Base-by-base conservation (phyloP, 2,797 vertebrate genomes). In the Poeciliopsis infans region DNA sequence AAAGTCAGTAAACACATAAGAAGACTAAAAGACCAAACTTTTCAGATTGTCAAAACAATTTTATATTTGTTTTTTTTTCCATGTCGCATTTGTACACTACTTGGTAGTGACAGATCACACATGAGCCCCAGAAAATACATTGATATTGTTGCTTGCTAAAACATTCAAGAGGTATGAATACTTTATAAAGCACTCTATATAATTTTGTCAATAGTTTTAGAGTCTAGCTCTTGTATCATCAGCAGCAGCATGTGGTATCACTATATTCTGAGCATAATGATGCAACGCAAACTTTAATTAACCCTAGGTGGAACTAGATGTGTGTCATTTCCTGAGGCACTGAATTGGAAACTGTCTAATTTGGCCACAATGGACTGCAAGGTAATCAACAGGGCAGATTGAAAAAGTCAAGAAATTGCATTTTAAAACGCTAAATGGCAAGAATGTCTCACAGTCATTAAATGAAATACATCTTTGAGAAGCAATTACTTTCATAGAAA, bases 311-410 rank as follows among this genome's bases (percentile, higher is more conserved):
- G 28, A 73, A 75, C 2, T 8, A 74, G 31, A 80, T 36, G 51
- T 61, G 28, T 75, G 39, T 36, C 47, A 69, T 72, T 79, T 76
- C 33, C 71, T 73, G 33, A 81, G 71, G 74, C 72, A 76, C 43
- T 68, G 61, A 47, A 72, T 41, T 64, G 43, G 57, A 69, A 74
- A 68, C 8, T 13, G 23, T 68, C 51, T n/a, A 53, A 47, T 47
- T 55, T 59, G 69, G 59, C 76, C 55, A 71, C 31, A 75, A 12
- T 68, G 47, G 59, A 64, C 25, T 16, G 15, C 61, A 8, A 53
- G 41, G 31, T 16, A 39, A 80, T 79, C 18, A 47, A 25, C 39
- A 53, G 0, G 39, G 46, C 33, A 71, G 47, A 31, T 51, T 77
- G 64, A 36, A 77, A 80, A 75, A 77, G 69, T 51, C 31, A 36